Conservation (phyloP, 2,888 invertebrate genomes). For the Molanna angustata region DNA sequence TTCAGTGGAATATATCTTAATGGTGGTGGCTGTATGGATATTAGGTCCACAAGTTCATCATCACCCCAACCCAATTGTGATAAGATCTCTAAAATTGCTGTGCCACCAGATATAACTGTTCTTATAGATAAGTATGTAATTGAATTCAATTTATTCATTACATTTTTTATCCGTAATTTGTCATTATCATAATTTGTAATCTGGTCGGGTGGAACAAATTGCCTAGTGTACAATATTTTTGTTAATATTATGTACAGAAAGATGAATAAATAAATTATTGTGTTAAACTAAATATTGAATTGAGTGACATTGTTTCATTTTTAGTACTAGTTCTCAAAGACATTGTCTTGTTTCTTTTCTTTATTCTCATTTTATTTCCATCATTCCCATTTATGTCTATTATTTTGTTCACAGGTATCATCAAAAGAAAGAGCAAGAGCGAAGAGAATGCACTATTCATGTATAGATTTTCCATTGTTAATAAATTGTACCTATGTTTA, state of each 20-base stretch:
- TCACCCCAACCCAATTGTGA: constrained; percentile 32
- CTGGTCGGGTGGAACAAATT: no score
- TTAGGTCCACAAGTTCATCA: constrained; percentile 13
- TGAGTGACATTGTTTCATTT: no score
- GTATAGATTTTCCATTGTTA: constrained; percentile 47
- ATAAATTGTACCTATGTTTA: constrained; percentile 12
- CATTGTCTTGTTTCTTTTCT: no score
- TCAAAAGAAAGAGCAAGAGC: constrained; percentile 70
- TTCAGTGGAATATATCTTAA: constrained; percentile 31
- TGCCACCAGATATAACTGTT: constrained; percentile 52
- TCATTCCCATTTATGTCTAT: no score
- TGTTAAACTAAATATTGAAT: no score
- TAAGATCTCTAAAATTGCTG: constrained; percentile 34
- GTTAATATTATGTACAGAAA: not conserved
- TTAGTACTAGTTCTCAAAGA: no score
- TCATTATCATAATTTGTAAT: no score
- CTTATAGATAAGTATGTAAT: constrained; percentile 52
- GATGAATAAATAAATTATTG: not conserved
- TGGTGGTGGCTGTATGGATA: constrained; percentile 30
- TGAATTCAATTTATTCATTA: not conserved
- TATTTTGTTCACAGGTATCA: constrained; percentile 57
- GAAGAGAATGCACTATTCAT: constrained; percentile 72
- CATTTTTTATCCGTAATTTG: not conserved
- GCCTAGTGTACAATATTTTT: not conserved
- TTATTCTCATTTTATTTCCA: no score